phyloP scores from a whole-genome alignment of 2,797 vertebrate species.

The Oreochromis mossambicus region DNA sequence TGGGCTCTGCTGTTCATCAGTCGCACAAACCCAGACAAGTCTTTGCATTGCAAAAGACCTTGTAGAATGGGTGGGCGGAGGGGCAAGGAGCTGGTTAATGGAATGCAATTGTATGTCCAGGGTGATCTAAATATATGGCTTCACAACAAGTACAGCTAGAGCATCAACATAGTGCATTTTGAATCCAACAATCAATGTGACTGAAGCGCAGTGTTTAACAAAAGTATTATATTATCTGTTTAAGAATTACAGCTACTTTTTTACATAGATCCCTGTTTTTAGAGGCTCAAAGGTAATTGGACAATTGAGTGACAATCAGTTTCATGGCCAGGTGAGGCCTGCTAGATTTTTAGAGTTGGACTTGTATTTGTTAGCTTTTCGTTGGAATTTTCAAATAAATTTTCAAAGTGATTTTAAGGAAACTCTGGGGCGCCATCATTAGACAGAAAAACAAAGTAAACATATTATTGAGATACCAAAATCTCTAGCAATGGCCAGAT shows the following conservation, averaged over 20 bases:
- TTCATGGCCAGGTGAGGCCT: not conserved
- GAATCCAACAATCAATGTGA: not conserved
- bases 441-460: not conserved
- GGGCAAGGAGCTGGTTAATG: not conserved
- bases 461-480: not conserved
- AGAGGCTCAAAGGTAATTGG: not conserved
- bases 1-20: constrained; percentile 4
- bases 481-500: not conserved
- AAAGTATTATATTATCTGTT: not conserved
- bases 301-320: not conserved
- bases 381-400: not conserved
- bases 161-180: not conserved
- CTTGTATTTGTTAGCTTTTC: not conserved
- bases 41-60: not conserved
- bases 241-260: not conserved
- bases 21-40: not conserved
- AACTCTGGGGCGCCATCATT: not conserved
- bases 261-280: not conserved
- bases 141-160: not conserved
- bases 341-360: not conserved
- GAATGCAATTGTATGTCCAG: not conserved
- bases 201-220: not conserved
- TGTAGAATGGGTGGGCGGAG: not conserved
- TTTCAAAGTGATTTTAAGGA: not conserved
- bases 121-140: not conserved